Conservation (phyloP, 2,797 vertebrate genomes). For the Danio tinwini region DNA sequence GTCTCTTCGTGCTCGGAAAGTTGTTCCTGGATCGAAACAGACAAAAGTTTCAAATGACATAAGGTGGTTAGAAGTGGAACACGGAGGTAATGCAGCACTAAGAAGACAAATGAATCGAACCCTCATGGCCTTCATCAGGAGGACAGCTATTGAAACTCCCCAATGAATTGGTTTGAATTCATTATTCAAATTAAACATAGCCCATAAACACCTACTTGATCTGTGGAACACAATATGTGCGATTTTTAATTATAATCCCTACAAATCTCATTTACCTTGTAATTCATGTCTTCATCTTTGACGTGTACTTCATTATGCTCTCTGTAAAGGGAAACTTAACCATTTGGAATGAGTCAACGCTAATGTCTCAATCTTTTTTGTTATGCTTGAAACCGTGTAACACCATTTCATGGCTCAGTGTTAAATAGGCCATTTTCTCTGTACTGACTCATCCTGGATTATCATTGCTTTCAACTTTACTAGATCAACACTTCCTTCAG, state of each 20-base stretch:
- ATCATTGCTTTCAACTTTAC: constrained; percentile 13
- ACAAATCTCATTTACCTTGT: constrained; percentile 19
- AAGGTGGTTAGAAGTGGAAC: neutral
- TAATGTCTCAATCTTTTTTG: constrained; percentile 19
- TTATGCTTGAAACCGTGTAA: constrained; percentile 26
- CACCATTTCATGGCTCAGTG: constrained; percentile 2
- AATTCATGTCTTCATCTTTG: constrained; percentile 10
- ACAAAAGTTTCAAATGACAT: constrained; percentile 28
- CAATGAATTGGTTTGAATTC: constrained; percentile 5
- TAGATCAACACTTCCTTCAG: neutral
- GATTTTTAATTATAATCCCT: constrained; percentile 26
- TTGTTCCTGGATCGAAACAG: constrained; percentile 38
- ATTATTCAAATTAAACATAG: constrained; percentile 24
- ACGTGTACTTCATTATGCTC: constrained; percentile 9
- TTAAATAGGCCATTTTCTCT: constrained; percentile 2
- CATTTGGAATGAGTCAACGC: neutral
- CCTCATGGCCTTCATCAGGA: neutral
- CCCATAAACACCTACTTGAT: constrained; percentile 31
- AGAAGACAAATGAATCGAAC: constrained; percentile 26
- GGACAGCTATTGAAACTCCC: neutral
- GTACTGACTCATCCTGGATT: constrained; percentile 1
- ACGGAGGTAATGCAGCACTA: neutral
- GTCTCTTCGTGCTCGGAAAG: constrained; percentile 9
- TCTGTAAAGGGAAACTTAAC: neutral
- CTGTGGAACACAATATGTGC: neutral